A percentile compares a stretch with the other conserved stretches of the same genome.
phyloP scores from a whole-genome alignment of 1,140 invertebrate species.

The Drosophila ironensis region DNA sequence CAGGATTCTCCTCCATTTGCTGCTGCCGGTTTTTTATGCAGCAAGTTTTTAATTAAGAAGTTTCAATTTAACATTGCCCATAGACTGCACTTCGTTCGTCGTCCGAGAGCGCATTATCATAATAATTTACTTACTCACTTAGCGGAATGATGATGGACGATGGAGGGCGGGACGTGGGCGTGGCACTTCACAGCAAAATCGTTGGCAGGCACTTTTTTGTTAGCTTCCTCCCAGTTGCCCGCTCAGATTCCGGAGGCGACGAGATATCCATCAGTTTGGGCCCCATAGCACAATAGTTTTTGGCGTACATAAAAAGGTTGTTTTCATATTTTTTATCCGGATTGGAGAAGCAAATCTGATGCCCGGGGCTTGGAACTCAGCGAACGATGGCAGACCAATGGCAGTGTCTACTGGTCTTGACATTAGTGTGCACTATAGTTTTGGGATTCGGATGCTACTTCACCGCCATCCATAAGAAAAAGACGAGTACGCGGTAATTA shows the following conservation, averaged over 20 bases:
- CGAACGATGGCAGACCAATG: background rate
- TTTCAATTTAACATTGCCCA: conserved; percentile 62
- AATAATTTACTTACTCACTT: conserved; percentile 75
- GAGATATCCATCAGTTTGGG: conserved; percentile 20
- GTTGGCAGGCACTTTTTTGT: background rate
- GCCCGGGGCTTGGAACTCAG: background rate
- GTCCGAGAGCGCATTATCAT: conserved; percentile 50
- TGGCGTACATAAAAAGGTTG: background rate
- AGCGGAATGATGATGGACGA: conserved; percentile 10
- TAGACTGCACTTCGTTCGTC: conserved; percentile 32
- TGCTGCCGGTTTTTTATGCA: conserved; percentile 40
- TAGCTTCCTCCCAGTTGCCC: background rate
- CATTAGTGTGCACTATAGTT: background rate
- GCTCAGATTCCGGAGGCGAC: background rate
- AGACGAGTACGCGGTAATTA: background rate
- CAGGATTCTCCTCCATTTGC: conserved; percentile 12
- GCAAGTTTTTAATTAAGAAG: conserved; percentile 78
- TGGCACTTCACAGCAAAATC: conserved; percentile 4
- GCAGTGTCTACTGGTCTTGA: conserved; percentile 4
- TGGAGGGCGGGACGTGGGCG: background rate
- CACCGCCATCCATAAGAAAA: conserved; percentile 3
- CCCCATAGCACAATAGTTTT: background rate
- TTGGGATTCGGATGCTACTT: conserved; percentile 6
- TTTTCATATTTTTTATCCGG: background rate
- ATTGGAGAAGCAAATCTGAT: too few relatives aligned